A percentile compares a stretch with the other conserved stretches of the same genome.
phyloP scores from a whole-genome alignment of 2,888 invertebrate genomes.

The Calameuta filiformis region DNA sequence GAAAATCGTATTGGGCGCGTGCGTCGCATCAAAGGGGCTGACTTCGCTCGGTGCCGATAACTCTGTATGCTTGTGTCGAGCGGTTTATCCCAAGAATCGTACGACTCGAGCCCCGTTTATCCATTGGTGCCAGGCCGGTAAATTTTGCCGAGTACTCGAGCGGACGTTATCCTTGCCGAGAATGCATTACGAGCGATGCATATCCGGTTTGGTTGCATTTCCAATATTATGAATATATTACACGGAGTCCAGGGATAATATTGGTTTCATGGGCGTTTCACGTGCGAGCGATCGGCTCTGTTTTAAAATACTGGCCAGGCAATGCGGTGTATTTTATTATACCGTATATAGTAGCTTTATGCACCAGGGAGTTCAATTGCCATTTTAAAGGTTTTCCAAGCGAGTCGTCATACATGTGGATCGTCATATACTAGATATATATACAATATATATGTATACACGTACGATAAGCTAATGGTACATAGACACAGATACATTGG shows the following conservation, averaged over 20 bases:
- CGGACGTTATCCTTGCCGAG: not conserved
- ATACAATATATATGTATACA: not conserved
- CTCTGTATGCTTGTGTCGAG: not conserved
- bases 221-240: slow-evolving; percentile 2
- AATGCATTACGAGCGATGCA: not conserved
- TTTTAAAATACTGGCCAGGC: not conserved
- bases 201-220: not conserved
- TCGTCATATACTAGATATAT: not conserved
- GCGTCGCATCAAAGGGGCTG: not conserved
- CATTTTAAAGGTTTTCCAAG: not conserved
- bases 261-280: not conserved
- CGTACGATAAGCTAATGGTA: not conserved
- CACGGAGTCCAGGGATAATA: not conserved
- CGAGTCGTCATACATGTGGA: not conserved
- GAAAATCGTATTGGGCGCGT: not conserved
- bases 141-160: not conserved
- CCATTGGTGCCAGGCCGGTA: not conserved
- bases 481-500: not conserved
- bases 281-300: not conserved
- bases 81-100: not conserved
- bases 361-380: not conserved
- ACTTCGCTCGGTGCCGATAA: not conserved
- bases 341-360: not conserved
- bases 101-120: not conserved
- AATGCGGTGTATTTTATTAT: slow-evolving; percentile 2